phyloP scores from a whole-genome alignment of 2,113 vertebrate genomes.

The Microtus pennsylvanicus region DNA sequence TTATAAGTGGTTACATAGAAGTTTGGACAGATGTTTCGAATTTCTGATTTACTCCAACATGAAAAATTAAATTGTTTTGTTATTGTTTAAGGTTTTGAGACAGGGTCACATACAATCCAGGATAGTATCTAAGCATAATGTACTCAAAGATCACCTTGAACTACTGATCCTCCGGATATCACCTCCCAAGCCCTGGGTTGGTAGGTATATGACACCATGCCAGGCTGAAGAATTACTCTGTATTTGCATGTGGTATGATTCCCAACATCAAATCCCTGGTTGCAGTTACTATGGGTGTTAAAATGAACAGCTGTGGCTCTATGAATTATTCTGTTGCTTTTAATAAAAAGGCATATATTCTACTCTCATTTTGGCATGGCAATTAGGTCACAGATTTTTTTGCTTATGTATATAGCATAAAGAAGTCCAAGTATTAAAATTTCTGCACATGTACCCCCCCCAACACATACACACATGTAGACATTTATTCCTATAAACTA shows the following conservation, averaged over 20 bases:
- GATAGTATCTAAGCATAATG: not conserved
- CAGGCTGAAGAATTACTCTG: not conserved
- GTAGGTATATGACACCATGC: not conserved
- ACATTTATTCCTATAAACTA: not conserved
- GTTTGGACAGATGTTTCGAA: not conserved
- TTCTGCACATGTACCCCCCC: not conserved
- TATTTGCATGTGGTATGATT: not conserved
- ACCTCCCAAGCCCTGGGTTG: not conserved
- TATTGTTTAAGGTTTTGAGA: not conserved
- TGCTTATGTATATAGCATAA: not conserved
- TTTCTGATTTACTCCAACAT: not conserved
- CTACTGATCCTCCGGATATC: not conserved
- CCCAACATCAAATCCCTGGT: not conserved
- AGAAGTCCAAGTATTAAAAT: not conserved
- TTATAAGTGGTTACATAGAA: not conserved
- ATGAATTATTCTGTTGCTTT: not conserved
- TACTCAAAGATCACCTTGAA: not conserved
- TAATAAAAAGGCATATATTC: not conserved
- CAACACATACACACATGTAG: no score
- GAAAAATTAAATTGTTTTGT: not conserved
- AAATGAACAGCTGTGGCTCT: not conserved
- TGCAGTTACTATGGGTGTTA: not conserved
- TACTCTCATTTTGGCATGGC: not conserved
- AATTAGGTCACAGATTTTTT: not conserved
- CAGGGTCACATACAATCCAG: not conserved